Conservation (phyloP, 2,113 vertebrate genomes). For the Entomyzon cyanotis region DNA sequence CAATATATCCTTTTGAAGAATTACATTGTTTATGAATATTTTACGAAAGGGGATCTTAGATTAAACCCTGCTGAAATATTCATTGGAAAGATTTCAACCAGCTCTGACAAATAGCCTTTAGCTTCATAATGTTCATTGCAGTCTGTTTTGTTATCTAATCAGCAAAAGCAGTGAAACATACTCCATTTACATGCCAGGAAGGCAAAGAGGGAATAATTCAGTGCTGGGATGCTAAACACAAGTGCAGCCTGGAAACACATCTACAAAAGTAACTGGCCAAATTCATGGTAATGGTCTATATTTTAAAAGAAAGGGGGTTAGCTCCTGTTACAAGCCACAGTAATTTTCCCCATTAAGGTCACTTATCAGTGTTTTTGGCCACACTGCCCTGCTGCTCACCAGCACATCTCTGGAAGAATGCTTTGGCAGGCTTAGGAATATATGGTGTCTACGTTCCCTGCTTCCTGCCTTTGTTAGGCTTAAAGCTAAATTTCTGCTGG, state of each 20-base stretch:
- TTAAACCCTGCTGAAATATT: conserved; percentile 37
- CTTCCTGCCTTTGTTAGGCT: conserved; percentile 40
- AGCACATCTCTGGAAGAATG: not conserved
- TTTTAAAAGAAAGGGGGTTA: not conserved
- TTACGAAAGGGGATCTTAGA: not conserved
- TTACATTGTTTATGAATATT: not conserved
- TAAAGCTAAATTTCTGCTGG: not conserved
- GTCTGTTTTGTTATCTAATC: conserved; percentile 19
- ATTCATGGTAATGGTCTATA: not conserved
- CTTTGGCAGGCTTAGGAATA: not conserved
- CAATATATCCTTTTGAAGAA: not conserved
- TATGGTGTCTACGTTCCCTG: not conserved
- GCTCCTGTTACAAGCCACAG: not conserved
- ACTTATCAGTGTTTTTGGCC: not conserved
- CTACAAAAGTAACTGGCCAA: not conserved
- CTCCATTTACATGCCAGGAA: not conserved
- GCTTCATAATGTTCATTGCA: not conserved
- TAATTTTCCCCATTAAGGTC: not conserved
- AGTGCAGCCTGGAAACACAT: not conserved
- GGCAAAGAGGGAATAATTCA: not conserved
- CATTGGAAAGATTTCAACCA: conserved; percentile 1
- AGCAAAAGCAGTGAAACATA: not conserved
- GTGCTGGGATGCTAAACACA: not conserved
- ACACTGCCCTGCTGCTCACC: not conserved
- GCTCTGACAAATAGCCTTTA: not conserved